These are phyloP conservation scores for Trachelus troglodyta DNA, from an alignment of 2,888 invertebrate species.

Conservation along the genomic window DNA sequence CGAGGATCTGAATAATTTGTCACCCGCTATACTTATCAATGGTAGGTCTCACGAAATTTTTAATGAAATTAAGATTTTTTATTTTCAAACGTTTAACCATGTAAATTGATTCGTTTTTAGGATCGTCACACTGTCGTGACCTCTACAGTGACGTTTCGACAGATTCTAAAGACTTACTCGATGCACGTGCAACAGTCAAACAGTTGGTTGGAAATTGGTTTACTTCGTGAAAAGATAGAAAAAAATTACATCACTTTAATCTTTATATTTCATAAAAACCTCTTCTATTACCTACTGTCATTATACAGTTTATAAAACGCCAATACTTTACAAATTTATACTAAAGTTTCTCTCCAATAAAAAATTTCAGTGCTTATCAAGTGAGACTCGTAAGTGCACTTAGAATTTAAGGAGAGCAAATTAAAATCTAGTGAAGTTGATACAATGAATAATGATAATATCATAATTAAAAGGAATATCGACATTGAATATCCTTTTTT, in stretches of 20 bases:
- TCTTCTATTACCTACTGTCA: background rate
- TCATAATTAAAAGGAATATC: background rate
- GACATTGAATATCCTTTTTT: background rate
- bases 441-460: background rate
- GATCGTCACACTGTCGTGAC: slow-evolving; percentile 50
- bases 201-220: slow-evolving; percentile 39
- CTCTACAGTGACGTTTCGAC: slow-evolving; percentile 27
- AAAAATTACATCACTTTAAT: background rate
- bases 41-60: slow-evolving; percentile 34
- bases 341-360: background rate
- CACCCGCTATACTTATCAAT: slow-evolving; percentile 53
- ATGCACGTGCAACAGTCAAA: slow-evolving; percentile 38
- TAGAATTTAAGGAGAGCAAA: background rate
- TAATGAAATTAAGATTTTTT: background rate
- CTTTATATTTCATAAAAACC: background rate
- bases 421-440: background rate
- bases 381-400: background rate
- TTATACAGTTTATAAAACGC: background rate
- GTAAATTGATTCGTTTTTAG: slow-evolving; percentile 23
- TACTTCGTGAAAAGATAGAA: background rate
- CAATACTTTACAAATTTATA: background rate
- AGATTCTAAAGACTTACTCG: slow-evolving; percentile 33
- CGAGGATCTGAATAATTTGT: slow-evolving; percentile 56
- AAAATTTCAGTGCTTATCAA: background rate
- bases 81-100: background rate